These are phyloP conservation scores for Gobionotothen gibberifrons DNA, from an alignment of 2,797 vertebrate species.

Conservation along the genomic window DNA sequence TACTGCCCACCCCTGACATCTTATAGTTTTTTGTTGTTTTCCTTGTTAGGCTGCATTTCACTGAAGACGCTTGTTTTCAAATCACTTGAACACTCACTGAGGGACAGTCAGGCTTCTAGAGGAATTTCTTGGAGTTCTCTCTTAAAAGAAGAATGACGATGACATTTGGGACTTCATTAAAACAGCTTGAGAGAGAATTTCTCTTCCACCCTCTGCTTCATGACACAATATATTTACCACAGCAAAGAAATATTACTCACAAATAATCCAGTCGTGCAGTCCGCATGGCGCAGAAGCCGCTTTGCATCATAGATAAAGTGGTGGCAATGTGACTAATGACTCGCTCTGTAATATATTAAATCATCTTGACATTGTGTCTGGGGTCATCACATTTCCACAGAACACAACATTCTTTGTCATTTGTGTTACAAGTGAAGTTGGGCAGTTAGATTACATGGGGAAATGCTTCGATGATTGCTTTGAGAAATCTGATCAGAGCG, in stretches of 20 bases:
- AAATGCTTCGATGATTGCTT: conserved; percentile 59
- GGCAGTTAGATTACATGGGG: conserved; percentile 61
- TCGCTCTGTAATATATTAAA: conserved; percentile 58
- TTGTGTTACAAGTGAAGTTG: conserved; percentile 56
- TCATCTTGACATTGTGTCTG: conserved; percentile 65
- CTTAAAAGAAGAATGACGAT: conserved; percentile 73
- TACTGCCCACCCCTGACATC: conserved; percentile 35
- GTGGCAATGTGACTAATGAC: conserved; percentile 69
- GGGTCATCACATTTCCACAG: conserved; percentile 61
- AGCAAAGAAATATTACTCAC: conserved; percentile 72
- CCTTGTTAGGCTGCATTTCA: conserved; percentile 32
- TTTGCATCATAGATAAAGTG: conserved; percentile 74
- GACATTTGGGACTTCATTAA: conserved; percentile 87
- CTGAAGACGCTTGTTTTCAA: conserved; percentile 65
- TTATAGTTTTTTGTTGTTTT: conserved; percentile 25
- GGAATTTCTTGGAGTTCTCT: conserved; percentile 68
- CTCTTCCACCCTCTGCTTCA: conserved; percentile 76
- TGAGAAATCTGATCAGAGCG: conserved; percentile 55
- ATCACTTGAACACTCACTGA: conserved; percentile 61
- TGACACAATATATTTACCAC: conserved; percentile 79
- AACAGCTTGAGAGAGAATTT: conserved; percentile 78
- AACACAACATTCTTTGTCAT: conserved; percentile 59
- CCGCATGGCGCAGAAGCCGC: conserved; percentile 62
- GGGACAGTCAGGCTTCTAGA: conserved; percentile 68
- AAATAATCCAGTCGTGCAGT: conserved; percentile 71